Evolutionary conservation across 2,113 vertebrate species (phyloP), one percentile per base, ranked within the genome.

Genomic region (Machaerirhynchus nigripectus): DNA sequence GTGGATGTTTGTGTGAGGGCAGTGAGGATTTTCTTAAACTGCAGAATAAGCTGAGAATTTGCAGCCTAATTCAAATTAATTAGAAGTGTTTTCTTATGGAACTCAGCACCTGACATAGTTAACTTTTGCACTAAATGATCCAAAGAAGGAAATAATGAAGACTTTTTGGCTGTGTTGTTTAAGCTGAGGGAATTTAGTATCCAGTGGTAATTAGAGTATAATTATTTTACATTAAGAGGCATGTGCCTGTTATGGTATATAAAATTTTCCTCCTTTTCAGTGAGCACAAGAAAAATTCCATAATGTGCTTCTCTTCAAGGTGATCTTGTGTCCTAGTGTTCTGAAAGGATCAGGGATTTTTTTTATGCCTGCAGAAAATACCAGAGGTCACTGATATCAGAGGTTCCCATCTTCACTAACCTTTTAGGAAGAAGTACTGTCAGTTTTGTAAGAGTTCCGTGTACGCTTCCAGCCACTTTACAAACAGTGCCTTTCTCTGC

Each of bases 391-490:
- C 84, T 75, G 56, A 56, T 65, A 56, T 0, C 15, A n/a, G 52
- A 50, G 0, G 1, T 47, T 81, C 27, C 21, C 44, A n/a, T 84
- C 61, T 56, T 89, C 33, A 14, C 27, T 46, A 70, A 21, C 47
- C 55, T 67, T 46, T 55, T 23, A 59, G 60, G 50, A 52, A 69
- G 23, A 71, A 44, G 40, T 11, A 20, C n/a, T 12, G 53, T n/a
- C 79, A 71, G 0, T 46, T 67, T 31, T 44, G 14, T 40, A 39
- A 39, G 52, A 47, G 33, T 17, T 18, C 44, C 31, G 7, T 14
- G 4, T 15, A 6, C 0, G 0, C 13, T 50, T 78, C 63, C 77
- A 42, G 56, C 42, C 0, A 1, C 46, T 60, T 50, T 69, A 10
- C 26, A 33, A 67, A 21, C 1, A 3, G 35, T 33, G 55, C 35